These are phyloP conservation scores for Pocota personata DNA, from an alignment of 2,888 invertebrate genomes.

Conservation along the genomic window DNA sequence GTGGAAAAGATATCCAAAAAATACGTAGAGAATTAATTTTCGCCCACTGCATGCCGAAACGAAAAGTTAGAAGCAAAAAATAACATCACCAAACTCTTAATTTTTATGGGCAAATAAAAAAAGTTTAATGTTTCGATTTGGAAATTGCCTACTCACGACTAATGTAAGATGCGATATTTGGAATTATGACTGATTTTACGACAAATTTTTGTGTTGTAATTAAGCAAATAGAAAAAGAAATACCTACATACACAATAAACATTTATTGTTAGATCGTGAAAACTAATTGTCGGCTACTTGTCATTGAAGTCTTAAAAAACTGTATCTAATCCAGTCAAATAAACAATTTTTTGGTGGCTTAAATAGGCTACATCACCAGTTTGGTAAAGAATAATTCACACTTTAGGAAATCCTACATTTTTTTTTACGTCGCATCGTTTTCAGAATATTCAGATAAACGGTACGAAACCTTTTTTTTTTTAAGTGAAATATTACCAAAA, in stretches of 20 bases:
- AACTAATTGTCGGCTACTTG: background rate
- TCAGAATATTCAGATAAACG: no score
- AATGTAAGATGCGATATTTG: background rate
- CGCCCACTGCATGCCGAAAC: background rate
- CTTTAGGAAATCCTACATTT: no score
- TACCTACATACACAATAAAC: background rate
- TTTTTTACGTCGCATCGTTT: no score
- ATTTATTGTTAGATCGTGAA: background rate
- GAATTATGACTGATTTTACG: constrained; percentile 16
- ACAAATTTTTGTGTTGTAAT: background rate
- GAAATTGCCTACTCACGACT: constrained; percentile 25
- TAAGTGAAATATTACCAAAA: no score
- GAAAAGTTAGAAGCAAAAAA: background rate
- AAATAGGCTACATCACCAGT: no score
- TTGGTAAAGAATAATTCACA: no score
- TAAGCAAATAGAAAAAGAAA: background rate
- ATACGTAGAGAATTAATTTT: background rate
- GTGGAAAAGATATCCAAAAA: background rate
- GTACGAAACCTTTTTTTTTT: no score
- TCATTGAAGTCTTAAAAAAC: background rate
- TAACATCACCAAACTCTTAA: background rate
- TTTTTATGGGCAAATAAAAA: background rate
- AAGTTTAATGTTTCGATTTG: constrained; percentile 1
- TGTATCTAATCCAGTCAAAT: no score
- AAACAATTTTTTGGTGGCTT: no score